phyloP scores from a whole-genome alignment of 2,888 invertebrate species.

The Invenusta paracnida region DNA sequence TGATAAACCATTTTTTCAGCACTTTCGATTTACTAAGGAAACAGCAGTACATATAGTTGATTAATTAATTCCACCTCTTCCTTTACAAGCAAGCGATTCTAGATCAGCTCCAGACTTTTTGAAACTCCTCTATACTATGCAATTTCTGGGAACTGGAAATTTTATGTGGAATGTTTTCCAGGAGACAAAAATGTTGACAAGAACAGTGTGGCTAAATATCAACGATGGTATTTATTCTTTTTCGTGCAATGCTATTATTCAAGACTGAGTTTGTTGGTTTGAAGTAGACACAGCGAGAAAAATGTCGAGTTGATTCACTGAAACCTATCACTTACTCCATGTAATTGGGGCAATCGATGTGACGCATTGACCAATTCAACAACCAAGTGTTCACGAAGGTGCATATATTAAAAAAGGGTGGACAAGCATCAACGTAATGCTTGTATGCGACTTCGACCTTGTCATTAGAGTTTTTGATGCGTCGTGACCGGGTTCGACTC shows the following conservation, averaged over 20 bases:
- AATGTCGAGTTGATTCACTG: neutral
- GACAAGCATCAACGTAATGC: neutral
- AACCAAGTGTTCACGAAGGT: neutral
- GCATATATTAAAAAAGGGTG: neutral
- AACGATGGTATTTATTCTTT: neutral
- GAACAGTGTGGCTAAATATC: neutral
- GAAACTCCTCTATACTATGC: neutral
- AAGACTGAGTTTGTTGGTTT: neutral
- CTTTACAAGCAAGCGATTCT: neutral
- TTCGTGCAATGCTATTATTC: neutral
- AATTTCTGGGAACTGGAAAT: neutral
- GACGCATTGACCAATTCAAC: neutral
- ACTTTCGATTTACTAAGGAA: neutral
- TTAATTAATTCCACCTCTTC: neutral
- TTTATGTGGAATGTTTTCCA: neutral
- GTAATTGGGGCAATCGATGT: neutral
- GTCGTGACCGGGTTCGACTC: neutral
- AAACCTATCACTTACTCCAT: neutral
- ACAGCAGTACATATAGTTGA: neutral
- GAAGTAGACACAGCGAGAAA: neutral
- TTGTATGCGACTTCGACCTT: neutral
- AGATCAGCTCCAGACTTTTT: neutral
- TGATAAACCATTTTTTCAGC: neutral
- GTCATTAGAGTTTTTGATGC: neutral
- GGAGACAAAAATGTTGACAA: neutral